Base-by-base conservation (phyloP, 2,797 vertebrate species). In the Pantherophis alleghaniensis region DNA sequence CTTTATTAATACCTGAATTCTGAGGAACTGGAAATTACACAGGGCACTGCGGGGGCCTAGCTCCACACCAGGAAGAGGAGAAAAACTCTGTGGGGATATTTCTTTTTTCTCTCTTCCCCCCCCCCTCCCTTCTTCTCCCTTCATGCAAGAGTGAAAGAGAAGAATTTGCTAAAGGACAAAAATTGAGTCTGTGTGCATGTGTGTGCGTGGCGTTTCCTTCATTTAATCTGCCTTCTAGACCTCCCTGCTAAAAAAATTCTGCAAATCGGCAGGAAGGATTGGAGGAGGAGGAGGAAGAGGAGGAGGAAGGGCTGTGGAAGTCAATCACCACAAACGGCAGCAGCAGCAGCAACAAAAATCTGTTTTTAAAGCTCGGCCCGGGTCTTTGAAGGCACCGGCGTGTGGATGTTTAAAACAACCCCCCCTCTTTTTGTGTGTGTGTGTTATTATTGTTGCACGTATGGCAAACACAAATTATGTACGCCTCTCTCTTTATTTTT, bases 1-100 rank as follows among this genome's bases (percentile, higher is more conserved):
- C 99, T 99, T 99, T 99, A 99, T 99, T 99, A 99, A 99, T 99
- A 99, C 99, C 99, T 99, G 99, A 99, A 99, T 99, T 99, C 99
- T 98, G 98, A 98, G 99, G 99, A 99, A 98, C 99, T 99, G 99
- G 99, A 99, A 99, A 99, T 99, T 99, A 99, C 99, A 98, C 98
- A 97, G 97, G 97, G 98, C 98, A 98, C 98, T 97, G 98, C 98
- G 98, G 99, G 98, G 97, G 98, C 98, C 98, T 99, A 99, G 99
- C 99, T 99, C 99, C 99, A 99, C 99, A 99, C 99, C 99, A 99
- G 99, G 99, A 99, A 99, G 99, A 98, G 98, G 98, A 99, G 99
- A 99, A 99, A 98, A 98, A 99, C 98, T 99, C 99, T 98, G 98
- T 98, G 97, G 99, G 99, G 99, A 99, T 98, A 98, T 99, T 99